Evolutionary conservation across 2,797 vertebrate species (phyloP), one percentile per base, ranked within the genome.

Genomic region (Myripristis jacobus): DNA sequence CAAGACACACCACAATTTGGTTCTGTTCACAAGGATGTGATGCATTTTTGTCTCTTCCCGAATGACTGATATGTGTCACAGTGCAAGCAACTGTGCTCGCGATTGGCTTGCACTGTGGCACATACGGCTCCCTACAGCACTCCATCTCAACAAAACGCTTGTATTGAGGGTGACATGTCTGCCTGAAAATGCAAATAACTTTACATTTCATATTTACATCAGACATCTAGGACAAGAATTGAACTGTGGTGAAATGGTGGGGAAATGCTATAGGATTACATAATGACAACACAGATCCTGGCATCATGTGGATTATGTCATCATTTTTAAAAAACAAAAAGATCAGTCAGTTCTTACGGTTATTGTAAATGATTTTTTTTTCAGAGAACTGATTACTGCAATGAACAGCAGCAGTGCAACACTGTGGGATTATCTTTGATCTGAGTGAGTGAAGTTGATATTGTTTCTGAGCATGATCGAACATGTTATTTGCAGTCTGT

Each of bases 391-490:
- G 58, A 65, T 65, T 31, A 64, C 18, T 31, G 60, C 50, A 46
- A 53, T 68, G 64, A 64, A 55, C 66, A 31, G 47, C 31, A 24
- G 4, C 54, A 60, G 27, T 3, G 24, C 22, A 66, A 56, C 66
- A 38, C 24, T 43, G 36, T 15, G 31, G 82, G 81, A 82, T 87
- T 84, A 65, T 50, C 22, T 74, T 52, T 64, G 71, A 84, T 74
- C 75, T 72, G 73, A 69, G 70, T 52, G 55, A 67, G 43, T 78
- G 51, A 84, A 12, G 3, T 77, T 43, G 29, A 38, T 22, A n/a
- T 60, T 46, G 51, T 79, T 58, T 78, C 61, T 18, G 18, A 63
- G 70, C 70, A 53, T 77, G 63, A 85, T 66, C 82, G 66, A 74
- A 46, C 27, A 27, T 46, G 43, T 52, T 61, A 66, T 75, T 58